phyloP scores from a whole-genome alignment of 1,140 invertebrate genomes.

The Cotesia typhae region DNA sequence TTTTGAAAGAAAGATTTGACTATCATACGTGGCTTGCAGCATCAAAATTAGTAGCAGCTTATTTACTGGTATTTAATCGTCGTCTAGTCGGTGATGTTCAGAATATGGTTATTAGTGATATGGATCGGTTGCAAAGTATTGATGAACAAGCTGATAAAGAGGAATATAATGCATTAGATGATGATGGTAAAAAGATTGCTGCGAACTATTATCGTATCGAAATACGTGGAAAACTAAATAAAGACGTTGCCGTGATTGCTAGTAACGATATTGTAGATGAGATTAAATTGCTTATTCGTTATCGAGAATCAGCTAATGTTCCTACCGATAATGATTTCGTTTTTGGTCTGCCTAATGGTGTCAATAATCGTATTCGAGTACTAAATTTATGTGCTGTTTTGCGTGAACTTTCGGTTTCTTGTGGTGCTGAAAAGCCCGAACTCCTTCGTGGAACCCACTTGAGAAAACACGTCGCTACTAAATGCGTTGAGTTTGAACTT shows the following conservation, averaged over 20 bases:
- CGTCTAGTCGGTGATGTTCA: slow-evolving; percentile 32
- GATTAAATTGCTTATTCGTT: neutral
- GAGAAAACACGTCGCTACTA: slow-evolving; percentile 22
- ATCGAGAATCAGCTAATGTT: neutral
- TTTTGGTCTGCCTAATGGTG: slow-evolving; percentile 18
- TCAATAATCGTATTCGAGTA: neutral
- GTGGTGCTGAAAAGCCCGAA: slow-evolving; percentile 25
- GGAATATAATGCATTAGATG: slow-evolving; percentile 16
- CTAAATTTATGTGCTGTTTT: neutral
- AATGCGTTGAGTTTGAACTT: neutral
- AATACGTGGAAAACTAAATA: slow-evolving; percentile 30
- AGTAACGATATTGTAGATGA: neutral
- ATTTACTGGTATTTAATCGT: slow-evolving; percentile 33
- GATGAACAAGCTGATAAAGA: slow-evolving; percentile 21
- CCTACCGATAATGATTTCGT: slow-evolving; percentile 7
- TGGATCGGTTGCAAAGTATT: neutral
- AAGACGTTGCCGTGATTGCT: slow-evolving; percentile 15
- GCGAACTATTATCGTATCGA: slow-evolving; percentile 9
- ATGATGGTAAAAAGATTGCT: slow-evolving; percentile 18
- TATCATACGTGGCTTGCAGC: neutral
- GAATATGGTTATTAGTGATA: neutral
- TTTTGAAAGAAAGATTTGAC: neutral
- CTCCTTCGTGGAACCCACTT: slow-evolving; percentile 9
- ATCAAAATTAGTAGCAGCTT: neutral
- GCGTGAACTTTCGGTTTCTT: slow-evolving; percentile 2